Evolutionary conservation across 2,797 vertebrate species (phyloP).

Genomic region (Mus spretus): DNA sequence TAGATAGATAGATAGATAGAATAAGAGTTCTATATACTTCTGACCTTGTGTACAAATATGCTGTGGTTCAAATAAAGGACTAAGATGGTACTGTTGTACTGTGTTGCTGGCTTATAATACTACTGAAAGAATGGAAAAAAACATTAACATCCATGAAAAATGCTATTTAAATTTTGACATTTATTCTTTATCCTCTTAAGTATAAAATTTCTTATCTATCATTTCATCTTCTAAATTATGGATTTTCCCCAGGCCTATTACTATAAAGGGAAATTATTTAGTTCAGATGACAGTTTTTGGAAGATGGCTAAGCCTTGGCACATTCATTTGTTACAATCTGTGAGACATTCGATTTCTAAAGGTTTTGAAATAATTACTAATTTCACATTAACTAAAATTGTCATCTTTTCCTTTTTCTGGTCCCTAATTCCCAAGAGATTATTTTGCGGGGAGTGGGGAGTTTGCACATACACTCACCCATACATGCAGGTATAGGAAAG

Average conservation of each 20-base stretch:
- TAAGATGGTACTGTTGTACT: background rate
- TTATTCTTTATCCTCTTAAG: constrained; percentile 68
- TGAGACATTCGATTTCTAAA: constrained; percentile 61
- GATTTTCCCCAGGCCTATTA: constrained; percentile 64
- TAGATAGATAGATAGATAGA: too few relatives aligned
- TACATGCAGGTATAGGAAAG: background rate
- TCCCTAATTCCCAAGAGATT: constrained; percentile 25
- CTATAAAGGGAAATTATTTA: constrained; percentile 72
- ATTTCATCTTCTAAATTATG: constrained; percentile 74
- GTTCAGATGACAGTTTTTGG: constrained; percentile 70
- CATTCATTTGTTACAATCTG: constrained; percentile 61
- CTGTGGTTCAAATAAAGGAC: constrained; percentile 47
- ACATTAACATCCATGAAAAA: constrained; percentile 59
- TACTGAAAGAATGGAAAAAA: constrained; percentile 56
- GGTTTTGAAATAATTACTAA: constrained; percentile 67
- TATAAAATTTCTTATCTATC: constrained; percentile 69
- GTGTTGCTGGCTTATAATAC: background rate
- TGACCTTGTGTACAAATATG: constrained; percentile 52
- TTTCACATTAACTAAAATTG: constrained; percentile 61
- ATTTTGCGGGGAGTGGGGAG: background rate
- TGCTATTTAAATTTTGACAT: constrained; percentile 59
- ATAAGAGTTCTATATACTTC: background rate
- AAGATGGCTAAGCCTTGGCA: constrained; percentile 62
- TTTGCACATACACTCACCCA: background rate
- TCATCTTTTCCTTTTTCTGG: constrained; percentile 52